Evolutionary conservation across 1,140 invertebrate species (phyloP), one percentile per base, ranked within the genome.

Genomic region (Rhynchophorus ferrugineus): DNA sequence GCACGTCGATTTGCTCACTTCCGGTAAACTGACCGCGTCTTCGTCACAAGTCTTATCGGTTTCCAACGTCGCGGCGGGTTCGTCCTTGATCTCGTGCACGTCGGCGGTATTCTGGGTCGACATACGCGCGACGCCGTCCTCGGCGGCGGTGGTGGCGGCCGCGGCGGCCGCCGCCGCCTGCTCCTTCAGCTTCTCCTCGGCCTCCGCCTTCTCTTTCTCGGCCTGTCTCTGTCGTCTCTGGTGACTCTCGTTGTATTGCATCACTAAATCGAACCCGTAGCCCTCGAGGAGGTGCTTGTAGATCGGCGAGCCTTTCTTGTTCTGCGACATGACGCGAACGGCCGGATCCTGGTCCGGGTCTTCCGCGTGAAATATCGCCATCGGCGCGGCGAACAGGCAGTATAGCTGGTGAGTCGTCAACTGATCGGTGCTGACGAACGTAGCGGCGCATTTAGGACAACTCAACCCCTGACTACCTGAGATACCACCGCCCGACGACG

Each of bases 191-290:
- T 54, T 48, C 22, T 21, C 69, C 43, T 57, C 51, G 6, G 56
- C 50, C 21, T 54, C 49, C 18, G 49, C 52, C 39, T 58, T 65
- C 48, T 55, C 57, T 39, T 46, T 46, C 53, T 63, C 61, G 34
- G 71, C 71, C 45, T 73, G 81, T 35, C 73, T 68, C 46, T 80
- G 75, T 29, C 78, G 66, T 63, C 82, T 78, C 66, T 90, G 87
- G 63, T 90, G 85, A 65, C 89, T 89, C 68, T 95, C 91, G 73
- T 94, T 94, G 69, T 93, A 95, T 70, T 95, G 92, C 89, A 95
- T 94, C 3, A 95, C 91, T 55, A 95, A 79, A 68, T 95, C 92
- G 71, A 95, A 94, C 2, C 93, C 93, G 71, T 91, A 94, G 59
- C 88, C 92, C 70, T 95, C 91, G 19, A 95, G 70, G 14, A 95